Evolutionary conservation across 2,797 vertebrate genomes (phyloP), one percentile per base, ranked within the genome.

Genomic region (Centropyge bicolor): DNA sequence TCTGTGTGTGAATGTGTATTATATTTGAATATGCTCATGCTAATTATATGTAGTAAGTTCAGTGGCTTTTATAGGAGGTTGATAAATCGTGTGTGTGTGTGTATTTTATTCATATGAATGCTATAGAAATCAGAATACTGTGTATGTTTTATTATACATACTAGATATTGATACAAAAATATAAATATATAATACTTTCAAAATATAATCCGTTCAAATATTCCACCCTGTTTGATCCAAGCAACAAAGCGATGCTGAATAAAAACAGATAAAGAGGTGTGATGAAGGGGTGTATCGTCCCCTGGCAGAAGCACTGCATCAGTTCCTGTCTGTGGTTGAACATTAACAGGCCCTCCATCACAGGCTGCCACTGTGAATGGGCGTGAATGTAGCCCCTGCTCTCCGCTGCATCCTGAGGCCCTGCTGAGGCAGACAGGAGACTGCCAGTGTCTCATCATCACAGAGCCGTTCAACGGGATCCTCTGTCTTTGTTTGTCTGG

Each of bases 251-350:
- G 13, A 14, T n/a, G 52, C 41, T 74, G 52, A 65, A 59, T 35
- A 17, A 45, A 46, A 27, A 49, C 35, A 60, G 89, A 55, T 41
- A 56, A 77, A 85, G 87, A 60, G 76, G 82, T 76, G 78, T 70
- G 14, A 76, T 75, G 76, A 73, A 81, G 77, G 65, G 81, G 72
- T 22, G 71, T 22, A 48, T 57, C 35, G 19, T 64, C 83, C 67
- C 70, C 70, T 66, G 59, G 56, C 77, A 90, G 84, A 84, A 86
- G 74, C 74, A 70, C 81, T 75, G 83, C 73, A 86, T 92, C 92
- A 83, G 90, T 93, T 93, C 92, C 92, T 93, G 84, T 86, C 78
- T 78, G 55, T 67, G 76, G 92, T 91, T 92, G 74, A 93, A 89
- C 86, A 94, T 93, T 94, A 93, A 94, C 90, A 79, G 75, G 56